Conservation (phyloP, 2,797 vertebrate genomes). For the Erpetoichthys calabaricus region DNA sequence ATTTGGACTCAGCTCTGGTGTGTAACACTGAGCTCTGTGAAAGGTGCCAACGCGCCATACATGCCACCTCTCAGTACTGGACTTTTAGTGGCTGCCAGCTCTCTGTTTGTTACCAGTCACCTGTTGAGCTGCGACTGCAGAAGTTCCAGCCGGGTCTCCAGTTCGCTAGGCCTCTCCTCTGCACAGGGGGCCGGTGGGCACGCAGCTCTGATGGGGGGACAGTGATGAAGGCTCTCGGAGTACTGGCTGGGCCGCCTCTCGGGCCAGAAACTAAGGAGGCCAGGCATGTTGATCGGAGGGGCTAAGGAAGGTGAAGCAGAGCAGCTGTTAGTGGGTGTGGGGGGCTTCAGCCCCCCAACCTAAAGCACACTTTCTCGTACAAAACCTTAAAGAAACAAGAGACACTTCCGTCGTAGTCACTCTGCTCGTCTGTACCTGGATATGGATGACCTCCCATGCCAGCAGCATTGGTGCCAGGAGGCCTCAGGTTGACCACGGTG, state of each 20-base stretch:
- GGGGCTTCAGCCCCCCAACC: background rate
- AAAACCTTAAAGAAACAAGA: no score
- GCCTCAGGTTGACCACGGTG: conserved; percentile 45
- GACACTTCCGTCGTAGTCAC: no score
- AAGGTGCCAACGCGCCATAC: no score
- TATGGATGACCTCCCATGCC: conserved; percentile 39
- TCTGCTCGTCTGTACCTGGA: conserved; percentile 36
- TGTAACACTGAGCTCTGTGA: no score
- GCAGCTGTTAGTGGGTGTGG: background rate
- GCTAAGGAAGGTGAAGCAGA: conserved; percentile 22
- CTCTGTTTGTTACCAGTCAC: conserved; percentile 31
- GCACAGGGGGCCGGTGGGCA: conserved; percentile 34
- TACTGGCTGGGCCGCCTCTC: conserved; percentile 43
- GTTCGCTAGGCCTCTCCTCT: conserved; percentile 50
- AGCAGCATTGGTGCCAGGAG: conserved; percentile 33
- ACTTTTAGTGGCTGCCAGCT: conserved; percentile 6
- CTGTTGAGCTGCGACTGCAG: conserved; percentile 83
- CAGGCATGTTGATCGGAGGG: conserved; percentile 49
- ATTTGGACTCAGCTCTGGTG: no score
- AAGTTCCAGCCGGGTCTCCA: conserved; percentile 74
- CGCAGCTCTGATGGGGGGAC: conserved; percentile 41
- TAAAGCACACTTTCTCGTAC: no score
- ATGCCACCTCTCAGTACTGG: no score
- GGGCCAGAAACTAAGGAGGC: conserved; percentile 67
- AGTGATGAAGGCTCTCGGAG: conserved; percentile 43